A percentile compares a stretch with the other conserved stretches of the same genome.
Conservation (phyloP, 1,140 invertebrate species). For the Drosophila willistoni region DNA sequence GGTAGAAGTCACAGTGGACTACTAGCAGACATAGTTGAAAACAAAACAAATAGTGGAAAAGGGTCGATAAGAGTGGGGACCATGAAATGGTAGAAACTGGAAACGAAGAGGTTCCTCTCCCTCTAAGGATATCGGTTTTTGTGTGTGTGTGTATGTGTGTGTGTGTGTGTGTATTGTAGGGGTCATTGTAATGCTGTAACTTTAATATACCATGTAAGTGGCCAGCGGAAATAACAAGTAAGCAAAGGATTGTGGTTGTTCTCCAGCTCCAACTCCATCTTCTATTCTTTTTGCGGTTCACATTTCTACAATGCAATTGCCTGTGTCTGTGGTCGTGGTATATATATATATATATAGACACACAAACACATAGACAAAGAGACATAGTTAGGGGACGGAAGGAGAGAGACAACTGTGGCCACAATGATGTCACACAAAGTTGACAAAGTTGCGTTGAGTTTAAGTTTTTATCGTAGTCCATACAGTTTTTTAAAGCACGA, state of each 20-base stretch:
- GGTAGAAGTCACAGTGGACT: background rate
- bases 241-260: background rate
- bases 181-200: conserved; percentile 11
- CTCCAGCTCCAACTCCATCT: background rate
- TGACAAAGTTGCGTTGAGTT: conserved; percentile 35
- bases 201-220: conserved; percentile 29
- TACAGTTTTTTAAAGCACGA: background rate
- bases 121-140: no score
- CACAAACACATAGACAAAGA: background rate
- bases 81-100: background rate
- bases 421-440: conserved; percentile 41
- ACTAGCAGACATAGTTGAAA: conserved; percentile 2
- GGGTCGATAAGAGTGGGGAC: conserved; percentile 2
- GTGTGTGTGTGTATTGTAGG: background rate
- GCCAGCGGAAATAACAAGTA: conserved; percentile 45
- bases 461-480: conserved; percentile 2
- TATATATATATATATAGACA: no score
- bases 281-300: conserved; percentile 12
- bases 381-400: background rate
- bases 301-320: conserved; percentile 16
- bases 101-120: no score
- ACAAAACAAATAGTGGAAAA: conserved; percentile 19
- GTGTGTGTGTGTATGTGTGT: conserved; percentile 1
- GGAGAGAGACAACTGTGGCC: conserved; percentile 24
- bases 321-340: conserved; percentile 2